phyloP scores from a whole-genome alignment of 2,113 vertebrate genomes.

The Nothobranchius kuhntae region DNA sequence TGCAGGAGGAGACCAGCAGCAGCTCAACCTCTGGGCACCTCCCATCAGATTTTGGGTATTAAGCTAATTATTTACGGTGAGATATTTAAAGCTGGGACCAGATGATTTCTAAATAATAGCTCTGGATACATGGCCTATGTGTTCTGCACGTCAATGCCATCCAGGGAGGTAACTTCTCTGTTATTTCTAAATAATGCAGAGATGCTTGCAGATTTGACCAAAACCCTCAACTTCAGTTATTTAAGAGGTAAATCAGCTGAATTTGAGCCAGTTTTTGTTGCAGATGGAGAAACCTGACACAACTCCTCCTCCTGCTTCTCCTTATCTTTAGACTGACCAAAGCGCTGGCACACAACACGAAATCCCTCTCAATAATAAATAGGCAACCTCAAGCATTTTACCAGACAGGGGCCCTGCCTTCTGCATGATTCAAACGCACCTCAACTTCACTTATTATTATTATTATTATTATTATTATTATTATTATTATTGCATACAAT shows the following conservation, averaged over 20 bases:
- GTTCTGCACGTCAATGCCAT: not conserved
- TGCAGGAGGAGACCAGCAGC: conserved; percentile 46
- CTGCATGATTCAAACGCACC: conserved; percentile 50
- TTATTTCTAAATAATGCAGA: conserved; percentile 4
- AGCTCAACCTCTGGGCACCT: conserved; percentile 21
- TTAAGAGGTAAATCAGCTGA: not conserved
- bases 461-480: conserved; percentile 28
- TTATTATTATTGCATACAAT: conserved; percentile 11
- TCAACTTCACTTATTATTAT: conserved; percentile 58
- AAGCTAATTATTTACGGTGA: conserved; percentile 13
- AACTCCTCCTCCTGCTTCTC: conserved; percentile 4
- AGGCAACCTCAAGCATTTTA: conserved; percentile 49
- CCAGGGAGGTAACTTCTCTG: not conserved
- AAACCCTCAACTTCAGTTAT: not conserved
- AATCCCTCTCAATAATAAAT: conserved; percentile 72
- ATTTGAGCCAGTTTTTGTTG: conserved; percentile 25
- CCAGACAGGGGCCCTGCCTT: conserved; percentile 47
- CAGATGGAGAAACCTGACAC: conserved; percentile 2
- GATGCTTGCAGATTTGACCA: too few species aligned
- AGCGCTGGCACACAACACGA: conserved; percentile 58
- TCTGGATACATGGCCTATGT: too few species aligned
- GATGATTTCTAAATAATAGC: not conserved
- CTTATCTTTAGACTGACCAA: conserved; percentile 55
- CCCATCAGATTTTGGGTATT: conserved; percentile 22
- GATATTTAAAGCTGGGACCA: conserved; percentile 8